These are phyloP conservation scores for Ochlodes sylvanus DNA, from an alignment of 2,888 invertebrate genomes.

Conservation along the genomic window DNA sequence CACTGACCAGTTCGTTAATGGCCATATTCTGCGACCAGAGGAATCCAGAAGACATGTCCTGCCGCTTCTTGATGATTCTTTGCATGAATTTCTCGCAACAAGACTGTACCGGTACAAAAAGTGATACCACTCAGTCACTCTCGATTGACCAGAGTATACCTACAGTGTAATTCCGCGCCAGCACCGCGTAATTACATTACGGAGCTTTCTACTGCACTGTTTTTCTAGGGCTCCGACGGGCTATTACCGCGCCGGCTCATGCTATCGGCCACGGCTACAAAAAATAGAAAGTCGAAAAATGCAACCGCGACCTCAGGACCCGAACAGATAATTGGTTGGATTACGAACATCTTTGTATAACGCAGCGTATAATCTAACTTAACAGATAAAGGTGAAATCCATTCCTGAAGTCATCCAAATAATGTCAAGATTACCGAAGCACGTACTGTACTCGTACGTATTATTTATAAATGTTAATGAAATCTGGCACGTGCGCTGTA, in stretches of 20 bases:
- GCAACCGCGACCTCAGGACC: neutral
- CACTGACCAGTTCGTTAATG: too few relatives aligned
- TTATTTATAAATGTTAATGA: neutral
- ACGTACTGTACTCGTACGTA: too few relatives aligned
- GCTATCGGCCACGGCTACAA: neutral
- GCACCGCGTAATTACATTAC: conserved; percentile 1
- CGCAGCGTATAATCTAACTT: neutral
- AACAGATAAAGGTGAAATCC: neutral
- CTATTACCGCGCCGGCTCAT: neutral
- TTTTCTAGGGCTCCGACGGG: conserved; percentile 2
- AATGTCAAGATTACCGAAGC: too few relatives aligned
- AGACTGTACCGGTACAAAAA: neutral
- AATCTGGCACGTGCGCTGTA: neutral
- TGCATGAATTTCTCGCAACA: too few relatives aligned
- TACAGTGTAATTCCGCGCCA: neutral
- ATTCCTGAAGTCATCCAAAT: too few relatives aligned
- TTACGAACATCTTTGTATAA: too few relatives aligned
- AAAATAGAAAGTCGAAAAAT: conserved; percentile 2
- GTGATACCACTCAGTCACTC: neutral
- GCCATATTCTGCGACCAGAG: neutral
- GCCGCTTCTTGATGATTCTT: too few relatives aligned
- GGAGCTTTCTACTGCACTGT: conserved; percentile 15
- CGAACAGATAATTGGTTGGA: too few relatives aligned
- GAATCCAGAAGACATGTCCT: neutral
- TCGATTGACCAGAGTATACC: neutral